Evolutionary conservation across 92 coral and sea anemone genomes (phyloP), one percentile per base, ranked within the genome.

Genomic region (Paragorgia papillata): DNA sequence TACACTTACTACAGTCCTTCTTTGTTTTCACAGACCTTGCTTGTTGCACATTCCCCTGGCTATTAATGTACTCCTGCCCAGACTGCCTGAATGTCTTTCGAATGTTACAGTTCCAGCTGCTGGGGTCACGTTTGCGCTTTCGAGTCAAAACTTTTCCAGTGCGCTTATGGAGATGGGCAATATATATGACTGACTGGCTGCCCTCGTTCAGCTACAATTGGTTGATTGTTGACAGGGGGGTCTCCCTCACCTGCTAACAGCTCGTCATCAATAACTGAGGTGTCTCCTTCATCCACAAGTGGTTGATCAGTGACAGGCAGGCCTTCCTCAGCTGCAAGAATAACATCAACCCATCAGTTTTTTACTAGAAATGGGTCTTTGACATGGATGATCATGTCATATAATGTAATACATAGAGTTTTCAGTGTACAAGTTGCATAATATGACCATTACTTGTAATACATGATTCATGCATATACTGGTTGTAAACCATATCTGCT

Each of bases 11-110:
- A n/a, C 73, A 66, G 56, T 66, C 56, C 49, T 66, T 66, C 17
- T 35, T 66, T 1, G 27, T 66, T 66, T 66, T 66, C 46, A 66
- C 73, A 37, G 73, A 66, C 73, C 73, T 39, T 39, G 73, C 56
- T 8, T 53, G 30, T 19, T 65, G 69, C 30, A 26, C 69, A 62
- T 62, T 62, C 21, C 37, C 69, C 1, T 41, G 40, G 7, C 69
- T 62, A 15, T 62, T 62, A 3, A 62, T 30, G 30, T 62, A 62
- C 30, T 62, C 30, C 15, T 26, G 40, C 21, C 69, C 69, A 31
- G 33, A 28, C 30, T 62, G 69, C 14, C 69, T 62, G 26, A 26
- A 26, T 39, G 14, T 62, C 69, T 62, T 62, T 62, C 39, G 2
- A 62, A 62, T 62, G 69, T 62, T 62, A 7, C 58, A 26, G 26